Evolutionary conservation across 2,888 invertebrate genomes (phyloP), one percentile per base, ranked within the genome.

Genomic region (Ochropleura plecta): DNA sequence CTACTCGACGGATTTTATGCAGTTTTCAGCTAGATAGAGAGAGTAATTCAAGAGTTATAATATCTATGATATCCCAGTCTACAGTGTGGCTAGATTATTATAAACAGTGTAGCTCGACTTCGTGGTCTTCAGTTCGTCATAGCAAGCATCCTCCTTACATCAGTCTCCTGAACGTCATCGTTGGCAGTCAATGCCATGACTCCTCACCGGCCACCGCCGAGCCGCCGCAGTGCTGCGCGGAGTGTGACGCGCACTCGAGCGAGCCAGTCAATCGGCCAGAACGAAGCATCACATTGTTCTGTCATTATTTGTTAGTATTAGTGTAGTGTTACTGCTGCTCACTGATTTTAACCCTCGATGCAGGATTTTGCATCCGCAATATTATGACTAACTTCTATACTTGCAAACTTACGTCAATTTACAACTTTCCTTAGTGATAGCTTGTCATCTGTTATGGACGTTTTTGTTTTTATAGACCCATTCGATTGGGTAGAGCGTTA

Each of bases 241-340:
- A 6, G 20, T 70, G 80, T 57, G 68, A 72, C 60, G 69, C 51
- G 55, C 84, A 70, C 53, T 72, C 77, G 64, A 76, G 73, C 86
- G 79, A 75, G 71, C 76, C 73, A 49, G 62, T 51, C 76, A 79
- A 74, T 86, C 76, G 78, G 44, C 76, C 86, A 86, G 84, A 85
- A 86, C 85, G 76, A 73, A 55, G 16, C 70, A 51, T 40, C 40
- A 57, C 59, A 53, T 70, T 70, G 67, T 67, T 49, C 51, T 57
- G 46, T 53, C 49, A 64, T 69, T 64, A 70, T 74, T 81, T 59
- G 57, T 53, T n/a, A 69, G 18, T 69, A 71, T 69, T 42, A 63
- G 60, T 46, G 49, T 49, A 57, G 46, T 65, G 67, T 66, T 40
- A 51, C 65, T 46, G 59, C 18, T 12, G 57, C 30, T 72, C 49